Percentiles rank a stretch among this genome's conserved stretches.
These are phyloP conservation scores for Hemithea aestivaria DNA, from an alignment of 2,888 invertebrate species.

Conservation along the genomic window DNA sequence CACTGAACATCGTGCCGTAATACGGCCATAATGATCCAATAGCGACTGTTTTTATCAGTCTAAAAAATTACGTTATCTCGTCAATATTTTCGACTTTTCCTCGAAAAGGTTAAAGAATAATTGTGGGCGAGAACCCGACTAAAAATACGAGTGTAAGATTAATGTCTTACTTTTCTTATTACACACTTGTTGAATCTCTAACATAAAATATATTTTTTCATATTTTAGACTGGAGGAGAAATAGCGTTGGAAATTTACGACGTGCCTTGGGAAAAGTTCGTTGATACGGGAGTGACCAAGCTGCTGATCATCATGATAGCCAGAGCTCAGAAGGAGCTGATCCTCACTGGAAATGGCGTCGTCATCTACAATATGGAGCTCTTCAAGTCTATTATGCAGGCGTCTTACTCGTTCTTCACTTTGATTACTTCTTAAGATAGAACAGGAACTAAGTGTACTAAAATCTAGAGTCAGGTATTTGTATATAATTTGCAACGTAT, in stretches of 20 bases:
- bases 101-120: too few relatives aligned
- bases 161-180: too few relatives aligned
- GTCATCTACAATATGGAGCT: slow-evolving; percentile 54
- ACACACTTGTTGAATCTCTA: too few relatives aligned
- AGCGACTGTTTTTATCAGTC: too few relatives aligned
- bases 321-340: slow-evolving; percentile 44
- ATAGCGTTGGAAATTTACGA: slow-evolving; percentile 44
- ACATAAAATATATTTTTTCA: neutral
- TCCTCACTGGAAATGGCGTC: slow-evolving; percentile 49
- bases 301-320: slow-evolving; percentile 51
- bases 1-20: too few relatives aligned
- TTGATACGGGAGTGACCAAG: slow-evolving; percentile 40
- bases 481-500: too few relatives aligned
- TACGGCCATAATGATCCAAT: too few relatives aligned
- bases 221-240: slow-evolving; percentile 48
- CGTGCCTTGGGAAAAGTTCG: slow-evolving; percentile 45
- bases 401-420: slow-evolving; percentile 60
- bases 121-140: too few relatives aligned
- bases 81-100: too few relatives aligned
- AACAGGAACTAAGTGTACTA: neutral
- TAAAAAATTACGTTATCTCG: too few relatives aligned
- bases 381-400: slow-evolving; percentile 57
- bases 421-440: slow-evolving; percentile 40
- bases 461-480: too few relatives aligned
- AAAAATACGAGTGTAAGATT: too few relatives aligned